Conservation (phyloP, 2,113 vertebrate genomes). For the Centropus bengalensis region DNA sequence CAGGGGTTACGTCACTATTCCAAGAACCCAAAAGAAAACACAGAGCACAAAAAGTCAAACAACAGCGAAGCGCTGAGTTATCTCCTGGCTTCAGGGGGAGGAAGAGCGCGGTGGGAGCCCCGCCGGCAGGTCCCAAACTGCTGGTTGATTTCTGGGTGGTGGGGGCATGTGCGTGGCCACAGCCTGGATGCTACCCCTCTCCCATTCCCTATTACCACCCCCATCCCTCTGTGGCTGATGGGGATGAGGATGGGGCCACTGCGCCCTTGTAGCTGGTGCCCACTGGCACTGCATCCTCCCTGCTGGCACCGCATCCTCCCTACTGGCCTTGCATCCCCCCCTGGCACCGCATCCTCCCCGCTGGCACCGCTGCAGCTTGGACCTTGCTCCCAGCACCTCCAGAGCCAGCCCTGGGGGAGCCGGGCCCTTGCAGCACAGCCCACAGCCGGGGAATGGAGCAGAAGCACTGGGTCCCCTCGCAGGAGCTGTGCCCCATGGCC, state of each 20-base stretch:
- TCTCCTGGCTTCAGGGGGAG: background rate
- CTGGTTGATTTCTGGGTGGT: background rate
- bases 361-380: background rate
- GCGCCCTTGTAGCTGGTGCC: background rate
- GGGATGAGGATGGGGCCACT: background rate
- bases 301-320: background rate
- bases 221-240: rapidly evolving
- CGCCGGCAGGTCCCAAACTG: background rate
- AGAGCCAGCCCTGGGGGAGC: rapidly evolving
- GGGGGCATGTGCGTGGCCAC: background rate
- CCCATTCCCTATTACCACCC: rapidly evolving
- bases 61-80: background rate
- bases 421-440: background rate
- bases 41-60: background rate
- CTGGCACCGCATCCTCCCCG: background rate
- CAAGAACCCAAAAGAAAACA: slow-evolving; percentile 41
- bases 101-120: background rate
- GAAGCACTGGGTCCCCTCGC: background rate
- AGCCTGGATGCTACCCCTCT: background rate
- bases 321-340: background rate
- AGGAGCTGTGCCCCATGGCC: rapidly evolving
- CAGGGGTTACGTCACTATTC: slow-evolving; percentile 49
- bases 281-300: background rate
- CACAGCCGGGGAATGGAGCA: rapidly evolving
- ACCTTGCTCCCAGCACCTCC: background rate